Conservation (phyloP, 2,113 vertebrate species). For the Benitochromis conjunctus region DNA sequence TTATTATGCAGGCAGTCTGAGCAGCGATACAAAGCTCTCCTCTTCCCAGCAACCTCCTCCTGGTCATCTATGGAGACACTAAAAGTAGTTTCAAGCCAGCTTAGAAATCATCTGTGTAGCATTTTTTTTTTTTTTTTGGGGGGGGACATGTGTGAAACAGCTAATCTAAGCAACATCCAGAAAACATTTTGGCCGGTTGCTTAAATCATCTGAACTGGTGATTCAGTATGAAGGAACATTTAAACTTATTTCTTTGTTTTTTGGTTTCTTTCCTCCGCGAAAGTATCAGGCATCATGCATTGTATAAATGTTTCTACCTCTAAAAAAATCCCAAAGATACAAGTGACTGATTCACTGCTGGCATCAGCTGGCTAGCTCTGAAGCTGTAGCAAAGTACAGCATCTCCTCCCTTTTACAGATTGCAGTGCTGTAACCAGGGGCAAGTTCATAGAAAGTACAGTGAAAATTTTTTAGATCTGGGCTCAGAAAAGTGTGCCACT, state of each 20-base stretch:
- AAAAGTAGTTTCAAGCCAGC: no score
- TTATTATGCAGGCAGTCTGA: no score
- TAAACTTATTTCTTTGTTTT: not conserved
- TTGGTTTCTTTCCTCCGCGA: not conserved
- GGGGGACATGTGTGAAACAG: no score
- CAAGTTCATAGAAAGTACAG: constrained; percentile 15
- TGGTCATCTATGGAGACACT: no score
- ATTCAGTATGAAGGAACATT: not conserved
- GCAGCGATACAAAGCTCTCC: no score
- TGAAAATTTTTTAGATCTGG: not conserved
- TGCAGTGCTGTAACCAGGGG: not conserved
- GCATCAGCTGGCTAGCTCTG: not conserved
- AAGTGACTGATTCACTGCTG: not conserved
- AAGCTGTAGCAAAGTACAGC: not conserved
- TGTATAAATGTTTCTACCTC: not conserved
- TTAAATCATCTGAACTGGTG: not conserved
- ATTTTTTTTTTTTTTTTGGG: no score
- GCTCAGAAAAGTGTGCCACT: not conserved
- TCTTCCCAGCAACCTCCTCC: no score
- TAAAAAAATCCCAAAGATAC: not conserved
- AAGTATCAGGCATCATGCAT: not conserved
- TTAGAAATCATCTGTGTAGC: no score
- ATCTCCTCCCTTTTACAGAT: not conserved
- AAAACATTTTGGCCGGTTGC: not conserved
- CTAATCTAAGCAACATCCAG: not conserved